Base-by-base conservation (phyloP, 2,888 invertebrate species). In the Aelia acuminata region DNA sequence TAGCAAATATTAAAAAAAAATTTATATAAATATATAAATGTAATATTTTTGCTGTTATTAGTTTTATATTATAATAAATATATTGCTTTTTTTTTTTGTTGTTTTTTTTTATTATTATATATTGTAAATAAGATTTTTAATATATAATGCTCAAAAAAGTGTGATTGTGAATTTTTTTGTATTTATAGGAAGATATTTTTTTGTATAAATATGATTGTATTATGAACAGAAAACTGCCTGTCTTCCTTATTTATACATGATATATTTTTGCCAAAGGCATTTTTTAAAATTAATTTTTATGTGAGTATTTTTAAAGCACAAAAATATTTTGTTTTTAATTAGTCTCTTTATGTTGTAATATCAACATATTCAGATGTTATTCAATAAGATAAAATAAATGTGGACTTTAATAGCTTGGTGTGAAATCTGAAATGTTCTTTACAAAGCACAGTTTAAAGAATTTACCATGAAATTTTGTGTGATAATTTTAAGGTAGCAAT, bases 131-230 rank as follows among this genome's bases (percentile, higher is more conserved):
- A 80, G 80, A 80, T 39, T 80, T 47, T 43, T 80, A 80, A 80
- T 80, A 80, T 80, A 80, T 80, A 48, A 70, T 87, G 87, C 87
- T 87, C 87, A 87, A 87, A 87, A 85, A 39, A 26, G 87, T 87
- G 87, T 87, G 87, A 87, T 87, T 47, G 85, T 57, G 39, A 85
- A 70, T 87, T 47, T 63, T 22, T 47, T 63, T 70, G 50, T 47
- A 43, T 87, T 35, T 43, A 47, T 63, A 70, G 87, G 87, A 87
- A 85, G 57, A 87, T 87, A 87, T 87, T 87, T 87, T 70, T 87
- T 87, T 87, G 87, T 87, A 80, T 47, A 87, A 26, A 70, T n/a
- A n/a, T 87, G 26, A 87, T 70, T 85, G 49, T 85, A 85, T 87
- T 87, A 47, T 70, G 57, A 87, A 87, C 49, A 43, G 57, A 63